Conservation (phyloP, 2,113 vertebrate species). For the Urocitellus parryii region DNA sequence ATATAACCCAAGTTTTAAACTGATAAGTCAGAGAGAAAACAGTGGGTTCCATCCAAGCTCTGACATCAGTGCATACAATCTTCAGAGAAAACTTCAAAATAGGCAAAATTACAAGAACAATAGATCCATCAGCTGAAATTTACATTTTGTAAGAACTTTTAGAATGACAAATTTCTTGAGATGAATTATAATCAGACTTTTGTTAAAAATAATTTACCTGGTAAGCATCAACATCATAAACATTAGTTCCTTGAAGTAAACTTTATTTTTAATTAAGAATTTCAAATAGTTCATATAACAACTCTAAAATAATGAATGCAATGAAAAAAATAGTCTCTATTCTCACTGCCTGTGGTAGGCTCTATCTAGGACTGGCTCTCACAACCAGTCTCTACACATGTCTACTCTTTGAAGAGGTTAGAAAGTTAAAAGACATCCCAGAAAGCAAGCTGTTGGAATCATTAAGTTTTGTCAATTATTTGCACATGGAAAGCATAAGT, state of each 20-base stretch:
- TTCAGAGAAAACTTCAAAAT: slow-evolving; percentile 21
- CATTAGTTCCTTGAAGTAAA: not conserved
- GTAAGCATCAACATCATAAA: slow-evolving; percentile 45
- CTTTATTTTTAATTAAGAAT: slow-evolving; percentile 44
- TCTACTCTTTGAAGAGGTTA: slow-evolving; percentile 28
- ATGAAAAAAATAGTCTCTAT: slow-evolving; percentile 9
- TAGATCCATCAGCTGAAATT: not conserved
- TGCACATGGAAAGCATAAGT: not conserved
- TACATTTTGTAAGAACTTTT: not conserved
- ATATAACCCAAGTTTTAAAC: slow-evolving; percentile 16
- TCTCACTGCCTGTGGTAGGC: not conserved
- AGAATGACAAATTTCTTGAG: slow-evolving; percentile 33
- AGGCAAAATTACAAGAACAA: slow-evolving; percentile 3
- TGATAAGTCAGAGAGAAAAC: not conserved
- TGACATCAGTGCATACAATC: not conserved
- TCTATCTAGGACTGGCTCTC: not conserved
- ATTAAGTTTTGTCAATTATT: not conserved
- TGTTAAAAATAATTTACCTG: slow-evolving; percentile 6
- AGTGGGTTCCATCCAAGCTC: not conserved
- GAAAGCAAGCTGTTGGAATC: not conserved
- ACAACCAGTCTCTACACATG: not conserved
- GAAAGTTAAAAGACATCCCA: not conserved
- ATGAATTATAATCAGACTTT: slow-evolving; percentile 33
- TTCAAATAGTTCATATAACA: slow-evolving; percentile 36
- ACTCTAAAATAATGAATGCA: slow-evolving; percentile 21